Evolutionary conservation across 2,113 vertebrate species (phyloP).

Genomic region (Pimephales promelas): DNA sequence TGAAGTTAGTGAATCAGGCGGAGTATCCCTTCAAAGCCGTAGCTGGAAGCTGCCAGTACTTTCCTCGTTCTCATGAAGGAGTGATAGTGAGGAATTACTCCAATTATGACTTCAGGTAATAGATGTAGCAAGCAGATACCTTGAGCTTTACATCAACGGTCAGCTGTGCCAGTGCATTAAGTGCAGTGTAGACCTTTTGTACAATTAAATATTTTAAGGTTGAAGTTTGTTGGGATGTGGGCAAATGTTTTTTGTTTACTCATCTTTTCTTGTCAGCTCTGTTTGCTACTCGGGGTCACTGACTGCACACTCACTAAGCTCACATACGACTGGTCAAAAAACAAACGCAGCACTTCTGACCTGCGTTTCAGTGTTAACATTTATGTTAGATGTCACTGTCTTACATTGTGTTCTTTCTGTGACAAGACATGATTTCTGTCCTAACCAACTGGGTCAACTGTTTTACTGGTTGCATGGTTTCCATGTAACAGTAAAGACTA

Average conservation of each 20-base stretch:
- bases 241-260: constrained; percentile 21
- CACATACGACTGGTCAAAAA: neutral
- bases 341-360: neutral
- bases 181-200: neutral
- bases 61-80: constrained; percentile 74
- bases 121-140: too few relatives aligned
- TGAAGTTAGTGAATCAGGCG: constrained; percentile 82
- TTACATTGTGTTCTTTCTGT: too few relatives aligned
- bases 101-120: constrained; percentile 84
- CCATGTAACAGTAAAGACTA: neutral
- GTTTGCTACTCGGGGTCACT: constrained; percentile 24
- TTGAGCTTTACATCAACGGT: neutral
- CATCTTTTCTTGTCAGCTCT: constrained; percentile 15
- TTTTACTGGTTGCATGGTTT: neutral
- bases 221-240: neutral
- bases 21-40: constrained; percentile 86
- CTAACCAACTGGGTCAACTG: neutral
- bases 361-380: neutral
- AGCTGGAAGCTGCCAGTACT: constrained; percentile 83
- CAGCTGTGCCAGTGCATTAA: neutral
- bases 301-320: neutral
- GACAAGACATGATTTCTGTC: neutral
- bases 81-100: constrained; percentile 80
- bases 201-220: constrained; percentile 11
- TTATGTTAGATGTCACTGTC: neutral